Evolutionary conservation across 2,888 invertebrate species (phyloP), one percentile per base, ranked within the genome.

Genomic region (Eupithecia centaureata): DNA sequence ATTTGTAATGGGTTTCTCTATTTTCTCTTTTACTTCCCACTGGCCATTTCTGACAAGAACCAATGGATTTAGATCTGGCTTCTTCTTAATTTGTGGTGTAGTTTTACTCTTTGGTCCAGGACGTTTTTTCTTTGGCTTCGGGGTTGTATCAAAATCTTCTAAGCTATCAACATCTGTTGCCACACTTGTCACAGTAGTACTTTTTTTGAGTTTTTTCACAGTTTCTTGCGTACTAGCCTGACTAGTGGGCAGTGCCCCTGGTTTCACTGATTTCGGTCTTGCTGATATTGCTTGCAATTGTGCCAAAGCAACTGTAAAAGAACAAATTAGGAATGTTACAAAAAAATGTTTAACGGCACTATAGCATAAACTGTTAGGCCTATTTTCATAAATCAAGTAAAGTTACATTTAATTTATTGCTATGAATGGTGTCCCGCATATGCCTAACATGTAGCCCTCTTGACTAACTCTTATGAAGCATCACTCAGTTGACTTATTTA

Each of bases 251-350:
- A 52, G 51, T 3, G 12, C 5, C 12, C 2, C 22, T 52, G 22
- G 12, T 28, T 54, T 28, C 7, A 15, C 5, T 28, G 28, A 15
- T 15, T 12, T 54, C 15, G n/a, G 27, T n/a, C 25, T 25, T 25
- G 4, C 13, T 25, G 47, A 7, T 42, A 65, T 61, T 25, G 22
- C n/a, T 42, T 60, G 59, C 2, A 68, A 58, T 42, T 68, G 68
- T 15, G 52, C 42, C 52, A 65, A 5, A 13, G 68, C 68, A 58
- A 68, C 68, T 68, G 68, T 38, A 68, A 68, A 27, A 15, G n/a
- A 54, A 27, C 1, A 28, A 27, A 27, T 54, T 2, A 42, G 3
- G n/a, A 42, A 18, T 38, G n/a, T n/a, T n/a, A 5, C 1, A 35
- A 35, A 38, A 38, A 5, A 38, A 2, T n/a, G 15, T 15, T 35